Percentiles rank a stretch among this genome's conserved stretches.
phyloP scores from a whole-genome alignment of 2,797 vertebrate species.

The Rhinoraja longicauda region DNA sequence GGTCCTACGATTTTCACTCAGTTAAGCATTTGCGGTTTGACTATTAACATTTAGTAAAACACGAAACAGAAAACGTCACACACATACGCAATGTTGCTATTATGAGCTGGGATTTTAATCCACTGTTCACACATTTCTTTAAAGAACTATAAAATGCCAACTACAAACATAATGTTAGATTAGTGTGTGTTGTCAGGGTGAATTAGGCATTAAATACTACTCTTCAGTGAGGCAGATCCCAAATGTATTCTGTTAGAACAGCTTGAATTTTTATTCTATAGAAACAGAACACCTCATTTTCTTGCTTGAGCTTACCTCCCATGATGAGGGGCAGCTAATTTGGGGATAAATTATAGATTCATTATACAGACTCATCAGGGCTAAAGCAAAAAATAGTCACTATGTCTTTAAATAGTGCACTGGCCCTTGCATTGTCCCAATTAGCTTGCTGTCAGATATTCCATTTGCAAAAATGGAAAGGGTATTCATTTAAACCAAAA shows the following conservation, averaged over 20 bases:
- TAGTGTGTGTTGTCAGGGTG: conserved; percentile 13
- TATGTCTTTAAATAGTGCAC: conserved; percentile 15
- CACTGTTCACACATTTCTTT: background rate
- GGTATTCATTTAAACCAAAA: background rate
- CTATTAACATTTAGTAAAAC: background rate
- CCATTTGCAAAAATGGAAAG: background rate
- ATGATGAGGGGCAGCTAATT: conserved; percentile 24
- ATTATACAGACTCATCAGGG: background rate
- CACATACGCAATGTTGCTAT: background rate
- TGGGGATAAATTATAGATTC: conserved; percentile 17
- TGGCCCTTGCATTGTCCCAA: conserved; percentile 9
- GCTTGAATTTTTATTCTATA: conserved; percentile 14
- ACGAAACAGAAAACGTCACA: background rate
- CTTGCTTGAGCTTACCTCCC: background rate
- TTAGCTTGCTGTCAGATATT: background rate
- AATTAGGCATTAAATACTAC: conserved; percentile 32
- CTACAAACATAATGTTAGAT: background rate
- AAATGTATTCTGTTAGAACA: background rate
- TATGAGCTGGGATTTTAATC: background rate
- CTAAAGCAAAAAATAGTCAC: conserved; percentile 13
- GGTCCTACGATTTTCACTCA: background rate
- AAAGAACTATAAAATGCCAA: background rate
- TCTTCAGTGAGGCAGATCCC: conserved; percentile 14
- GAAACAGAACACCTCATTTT: conserved; percentile 19
- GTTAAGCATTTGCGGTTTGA: no score